Conservation (phyloP, 2,113 vertebrate genomes). For the Micromys minutus region DNA sequence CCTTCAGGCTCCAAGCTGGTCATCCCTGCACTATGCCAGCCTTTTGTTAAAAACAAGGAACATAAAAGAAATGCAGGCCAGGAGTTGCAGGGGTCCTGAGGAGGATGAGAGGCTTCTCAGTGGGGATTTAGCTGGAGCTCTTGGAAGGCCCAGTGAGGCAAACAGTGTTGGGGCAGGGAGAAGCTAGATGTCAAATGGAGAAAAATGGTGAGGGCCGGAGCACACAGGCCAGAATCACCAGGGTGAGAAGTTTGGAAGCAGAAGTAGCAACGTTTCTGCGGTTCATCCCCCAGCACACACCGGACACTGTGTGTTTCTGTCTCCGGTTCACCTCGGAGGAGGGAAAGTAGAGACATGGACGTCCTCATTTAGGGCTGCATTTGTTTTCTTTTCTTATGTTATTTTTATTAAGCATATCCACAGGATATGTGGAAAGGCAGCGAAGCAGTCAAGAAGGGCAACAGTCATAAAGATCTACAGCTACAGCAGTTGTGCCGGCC, state of each 20-base stretch:
- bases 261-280: not conserved
- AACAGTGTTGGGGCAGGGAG: not conserved
- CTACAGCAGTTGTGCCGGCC: not conserved
- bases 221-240: not conserved
- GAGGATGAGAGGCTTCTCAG: not conserved
- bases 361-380: not conserved
- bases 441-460: conserved; percentile 13
- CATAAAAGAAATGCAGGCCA: not conserved
- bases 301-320: not conserved
- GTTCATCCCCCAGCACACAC: not conserved
- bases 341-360: not conserved
- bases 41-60: not conserved
- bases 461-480: conserved; percentile 56
- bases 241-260: not conserved
- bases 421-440: conserved; percentile 27
- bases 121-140: not conserved
- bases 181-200: not conserved
- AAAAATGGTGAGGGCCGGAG: not conserved
- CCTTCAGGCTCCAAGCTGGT: not conserved
- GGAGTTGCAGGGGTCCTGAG: not conserved
- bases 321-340: not conserved
- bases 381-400: conserved; percentile 3
- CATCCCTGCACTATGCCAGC: not conserved
- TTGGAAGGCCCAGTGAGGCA: not conserved
- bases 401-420: conserved; percentile 38